Evolutionary conservation across 2,113 vertebrate genomes (phyloP).

Genomic region (Sceloporus undulatus): DNA sequence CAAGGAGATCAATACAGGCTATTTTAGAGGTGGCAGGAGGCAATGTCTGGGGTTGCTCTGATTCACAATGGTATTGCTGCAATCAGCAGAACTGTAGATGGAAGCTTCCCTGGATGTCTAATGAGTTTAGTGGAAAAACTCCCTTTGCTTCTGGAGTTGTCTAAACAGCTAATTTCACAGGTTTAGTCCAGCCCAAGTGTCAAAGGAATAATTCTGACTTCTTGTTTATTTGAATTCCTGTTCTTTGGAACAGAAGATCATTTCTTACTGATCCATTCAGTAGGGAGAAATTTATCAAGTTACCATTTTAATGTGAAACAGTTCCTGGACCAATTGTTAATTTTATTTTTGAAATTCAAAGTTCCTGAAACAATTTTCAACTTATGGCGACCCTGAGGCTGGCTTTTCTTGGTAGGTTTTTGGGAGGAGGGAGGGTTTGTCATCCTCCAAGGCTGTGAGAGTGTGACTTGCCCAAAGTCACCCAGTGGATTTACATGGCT

Average conservation of each 20-base stretch:
- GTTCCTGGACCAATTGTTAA: background rate
- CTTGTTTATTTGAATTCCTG: background rate
- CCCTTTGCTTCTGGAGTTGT: background rate
- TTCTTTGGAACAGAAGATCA: background rate
- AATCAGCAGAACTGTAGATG: slow-evolving; percentile 20
- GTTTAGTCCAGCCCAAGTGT: rapidly evolving
- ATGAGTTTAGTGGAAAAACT: slow-evolving; percentile 10
- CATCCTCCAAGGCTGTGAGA: too few relatives aligned
- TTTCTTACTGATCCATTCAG: too few relatives aligned
- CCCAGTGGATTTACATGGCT: too few relatives aligned
- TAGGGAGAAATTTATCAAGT: background rate
- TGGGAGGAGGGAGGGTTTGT: too few relatives aligned
- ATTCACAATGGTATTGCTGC: background rate
- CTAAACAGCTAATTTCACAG: rapidly evolving
- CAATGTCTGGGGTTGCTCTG: background rate
- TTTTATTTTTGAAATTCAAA: too few relatives aligned
- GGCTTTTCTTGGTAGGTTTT: too few relatives aligned
- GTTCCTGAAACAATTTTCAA: too few relatives aligned
- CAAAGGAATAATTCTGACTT: background rate
- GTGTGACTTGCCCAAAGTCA: too few relatives aligned
- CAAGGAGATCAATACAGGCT: background rate
- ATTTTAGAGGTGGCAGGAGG: background rate
- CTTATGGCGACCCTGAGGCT: too few relatives aligned
- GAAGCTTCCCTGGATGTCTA: background rate
- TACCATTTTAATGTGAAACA: background rate